phyloP scores from a whole-genome alignment of 1,140 invertebrate genomes.

The Idris sp. region DNA sequence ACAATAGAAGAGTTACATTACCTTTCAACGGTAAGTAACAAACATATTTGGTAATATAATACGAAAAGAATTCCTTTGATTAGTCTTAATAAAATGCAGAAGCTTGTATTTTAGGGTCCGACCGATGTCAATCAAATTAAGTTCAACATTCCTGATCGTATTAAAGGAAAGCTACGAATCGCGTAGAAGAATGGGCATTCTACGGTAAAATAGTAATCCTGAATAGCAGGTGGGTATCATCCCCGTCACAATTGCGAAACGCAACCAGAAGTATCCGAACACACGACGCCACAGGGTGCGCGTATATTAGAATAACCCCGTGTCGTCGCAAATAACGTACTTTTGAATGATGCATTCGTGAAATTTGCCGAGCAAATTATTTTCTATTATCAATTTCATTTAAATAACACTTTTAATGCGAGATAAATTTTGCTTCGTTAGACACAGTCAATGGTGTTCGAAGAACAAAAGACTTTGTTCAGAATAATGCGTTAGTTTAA shows the following conservation, averaged over 20 bases:
- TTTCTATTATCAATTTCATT: constrained; percentile 64
- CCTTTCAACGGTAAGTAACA: neutral
- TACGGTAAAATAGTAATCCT: constrained; percentile 57
- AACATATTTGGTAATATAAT: constrained; percentile 23
- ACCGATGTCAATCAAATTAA: constrained; percentile 63
- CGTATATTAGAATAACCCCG: constrained; percentile 67
- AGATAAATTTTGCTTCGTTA: constrained; percentile 50
- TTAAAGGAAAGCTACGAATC: constrained; percentile 58
- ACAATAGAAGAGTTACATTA: too few species aligned
- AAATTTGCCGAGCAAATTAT: constrained; percentile 67
- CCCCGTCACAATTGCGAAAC: constrained; percentile 66
- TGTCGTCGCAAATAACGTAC: constrained; percentile 65
- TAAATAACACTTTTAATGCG: constrained; percentile 64
- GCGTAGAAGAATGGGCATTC: constrained; percentile 49
- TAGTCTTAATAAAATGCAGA: constrained; percentile 47
- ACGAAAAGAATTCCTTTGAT: constrained; percentile 40
- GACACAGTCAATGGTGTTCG: constrained; percentile 4
- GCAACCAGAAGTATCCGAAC: constrained; percentile 69
- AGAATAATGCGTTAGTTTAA: too few species aligned
- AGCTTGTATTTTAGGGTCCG: constrained; percentile 38
- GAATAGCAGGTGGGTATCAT: constrained; percentile 66
- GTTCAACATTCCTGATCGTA: constrained; percentile 59
- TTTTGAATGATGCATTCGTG: too few species aligned
- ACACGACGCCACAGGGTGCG: constrained; percentile 65
- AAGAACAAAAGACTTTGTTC: constrained; percentile 48